Evolutionary conservation across 2,888 invertebrate species (phyloP), one percentile per base, ranked within the genome.

Genomic region (Cryptus viduatorius): DNA sequence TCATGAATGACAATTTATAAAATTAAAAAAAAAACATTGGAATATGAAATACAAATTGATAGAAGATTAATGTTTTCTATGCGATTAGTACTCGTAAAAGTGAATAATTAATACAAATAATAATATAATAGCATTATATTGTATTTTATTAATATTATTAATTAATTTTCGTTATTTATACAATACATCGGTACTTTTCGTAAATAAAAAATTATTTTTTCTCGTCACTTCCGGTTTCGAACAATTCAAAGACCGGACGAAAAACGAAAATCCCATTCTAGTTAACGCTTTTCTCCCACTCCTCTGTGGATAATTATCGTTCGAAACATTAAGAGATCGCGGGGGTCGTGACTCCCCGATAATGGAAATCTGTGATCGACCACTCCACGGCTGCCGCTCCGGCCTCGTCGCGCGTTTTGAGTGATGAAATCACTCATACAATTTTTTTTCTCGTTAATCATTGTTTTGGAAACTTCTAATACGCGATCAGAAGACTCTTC

Each of bases 291-390:
- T 29, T 68, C 37, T 14, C 19, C 53, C 37, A n/a, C 12, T 56
- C 24, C 12, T 44, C 37, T 56, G 53, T 10, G 19, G 14, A 59
- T 75, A 48, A 56, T 84, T 79, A 84, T 84, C 84, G 42, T 84
- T 37, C 31, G 16, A 50, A 76, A 73, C 53, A 50, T 64, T 64
- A 77, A 81, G 81, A 77, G 37, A 37, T 37, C 37, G 79, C 80
- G 59, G 68, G 88, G 91, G 90, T 91, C 90, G 84, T 77, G 87
- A 89, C 89, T 82, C 68, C 53, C 65, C 59, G 90, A 90, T 90
- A 90, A 85, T 77, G 64, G 72, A 48, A 78, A 81, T 78, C 75
- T 65, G 50, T 75, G 69, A 79, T 65, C 75, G 73, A 78, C 14
- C 31, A 56, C n/a, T 29, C 29, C 37, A 2, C 50, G 14, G 10